Percentiles rank a stretch among this genome's conserved stretches.
phyloP scores from a whole-genome alignment of 2,888 invertebrate species.

The Stenchaetothrips biformis region DNA sequence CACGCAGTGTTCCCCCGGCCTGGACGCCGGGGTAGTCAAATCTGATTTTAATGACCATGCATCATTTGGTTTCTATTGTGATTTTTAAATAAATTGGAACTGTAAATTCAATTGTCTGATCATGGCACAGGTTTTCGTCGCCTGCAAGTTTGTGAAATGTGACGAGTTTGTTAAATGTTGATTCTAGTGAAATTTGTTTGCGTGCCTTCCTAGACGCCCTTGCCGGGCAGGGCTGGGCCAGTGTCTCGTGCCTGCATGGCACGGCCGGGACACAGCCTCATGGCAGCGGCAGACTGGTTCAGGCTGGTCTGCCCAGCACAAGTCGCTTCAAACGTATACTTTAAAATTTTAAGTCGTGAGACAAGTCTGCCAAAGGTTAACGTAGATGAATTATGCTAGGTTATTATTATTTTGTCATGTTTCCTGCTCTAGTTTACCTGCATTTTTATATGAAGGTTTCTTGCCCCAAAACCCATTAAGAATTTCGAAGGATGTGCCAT shows the following conservation, averaged over 20 bases:
- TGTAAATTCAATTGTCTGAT: constrained; percentile 16
- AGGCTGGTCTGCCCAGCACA: background rate
- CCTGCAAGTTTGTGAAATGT: background rate
- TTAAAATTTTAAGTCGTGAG: constrained; percentile 22
- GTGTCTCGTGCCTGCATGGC: background rate
- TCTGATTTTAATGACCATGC: constrained; percentile 4
- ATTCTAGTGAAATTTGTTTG: constrained; percentile 10
- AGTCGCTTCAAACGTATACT: constrained; percentile 21
- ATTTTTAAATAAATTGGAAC: constrained; percentile 11
- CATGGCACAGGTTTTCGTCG: constrained; percentile 11
- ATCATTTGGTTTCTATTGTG: constrained; percentile 17
- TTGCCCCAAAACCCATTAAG: constrained; percentile 3
- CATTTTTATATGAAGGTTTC: background rate
- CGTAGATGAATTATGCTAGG: constrained; percentile 16
- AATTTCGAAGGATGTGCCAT: constrained; percentile 22
- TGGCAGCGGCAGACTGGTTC: background rate
- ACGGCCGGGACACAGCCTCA: background rate
- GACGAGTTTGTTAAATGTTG: constrained; percentile 15
- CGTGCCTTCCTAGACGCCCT: constrained; percentile 15
- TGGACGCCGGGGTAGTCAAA: constrained; percentile 14
- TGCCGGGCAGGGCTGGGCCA: background rate
- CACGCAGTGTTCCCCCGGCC: constrained; percentile 8
- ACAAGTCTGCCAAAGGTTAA: constrained; percentile 22
- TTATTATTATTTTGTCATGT: constrained; percentile 15
- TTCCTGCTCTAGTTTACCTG: constrained; percentile 15